These are phyloP conservation scores for Acromyrmex echinatior DNA, from an alignment of 1,140 invertebrate species.

Conservation along the genomic window DNA sequence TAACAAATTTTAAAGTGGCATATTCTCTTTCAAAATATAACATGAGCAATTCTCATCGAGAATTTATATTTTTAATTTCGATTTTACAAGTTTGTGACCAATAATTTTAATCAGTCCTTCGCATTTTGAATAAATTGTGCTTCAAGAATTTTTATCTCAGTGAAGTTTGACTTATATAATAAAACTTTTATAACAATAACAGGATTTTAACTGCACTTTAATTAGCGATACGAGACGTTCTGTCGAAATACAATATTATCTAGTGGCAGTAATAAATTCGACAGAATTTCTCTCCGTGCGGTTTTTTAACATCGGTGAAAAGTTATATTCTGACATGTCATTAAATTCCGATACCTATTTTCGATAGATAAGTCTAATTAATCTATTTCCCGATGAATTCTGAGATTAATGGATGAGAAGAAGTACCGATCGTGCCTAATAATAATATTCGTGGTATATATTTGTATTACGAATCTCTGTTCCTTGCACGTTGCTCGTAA, in stretches of 20 bases:
- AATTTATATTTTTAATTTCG: neutral
- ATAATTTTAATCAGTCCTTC: neutral
- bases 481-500: conserved; percentile 51
- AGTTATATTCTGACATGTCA: conserved; percentile 19
- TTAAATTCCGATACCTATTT: conserved; percentile 18
- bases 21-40: conserved; percentile 1
- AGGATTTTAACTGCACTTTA: neutral
- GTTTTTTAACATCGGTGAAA: neutral
- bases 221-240: neutral
- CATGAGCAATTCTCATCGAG: neutral
- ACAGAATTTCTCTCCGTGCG: neutral
- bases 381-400: neutral
- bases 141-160: neutral
- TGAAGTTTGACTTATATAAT: neutral
- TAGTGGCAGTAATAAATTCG: conserved; percentile 46
- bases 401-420: neutral
- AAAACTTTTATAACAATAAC: neutral
- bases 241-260: conserved; percentile 29
- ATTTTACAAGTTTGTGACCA: neutral
- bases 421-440: conserved; percentile 64
- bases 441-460: neutral
- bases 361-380: conserved; percentile 20
- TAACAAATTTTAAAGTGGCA: neutral
- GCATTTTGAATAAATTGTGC: neutral
- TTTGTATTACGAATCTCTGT: neutral